Percentiles rank a stretch among this genome's conserved stretches.
Conservation (phyloP, 1,140 invertebrate species). For the Eciton burchellii region DNA sequence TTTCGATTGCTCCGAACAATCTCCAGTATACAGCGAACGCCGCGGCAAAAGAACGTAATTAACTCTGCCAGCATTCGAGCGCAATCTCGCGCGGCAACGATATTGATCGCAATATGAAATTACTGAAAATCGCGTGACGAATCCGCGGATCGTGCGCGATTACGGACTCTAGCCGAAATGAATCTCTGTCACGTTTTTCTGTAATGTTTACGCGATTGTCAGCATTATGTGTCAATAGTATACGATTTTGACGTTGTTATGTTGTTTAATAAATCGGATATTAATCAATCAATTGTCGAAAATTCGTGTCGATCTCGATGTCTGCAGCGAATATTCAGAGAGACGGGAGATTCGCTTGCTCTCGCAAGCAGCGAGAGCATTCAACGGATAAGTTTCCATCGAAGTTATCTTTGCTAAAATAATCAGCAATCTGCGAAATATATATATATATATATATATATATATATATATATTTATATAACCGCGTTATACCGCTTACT, state of each 20-base stretch:
- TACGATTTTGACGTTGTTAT: neutral
- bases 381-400: too few relatives aligned
- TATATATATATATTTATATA: too few relatives aligned
- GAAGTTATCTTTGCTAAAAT: neutral
- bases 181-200: neutral
- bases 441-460: too few relatives aligned
- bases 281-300: too few relatives aligned
- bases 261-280: too few relatives aligned
- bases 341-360: too few relatives aligned
- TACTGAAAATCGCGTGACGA: conserved; percentile 36
- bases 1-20: conserved; percentile 38
- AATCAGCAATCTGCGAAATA: neutral
- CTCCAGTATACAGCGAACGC: neutral
- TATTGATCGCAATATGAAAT: conserved; percentile 41
- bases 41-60: conserved; percentile 38
- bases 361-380: too few relatives aligned
- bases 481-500: neutral
- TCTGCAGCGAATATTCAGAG: too few relatives aligned
- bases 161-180: neutral
- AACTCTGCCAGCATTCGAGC: conserved; percentile 29
- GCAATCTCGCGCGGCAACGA: conserved; percentile 33
- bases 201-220: neutral
- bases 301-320: too few relatives aligned
- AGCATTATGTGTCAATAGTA: neutral
- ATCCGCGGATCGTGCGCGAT: conserved; percentile 4